Conservation (phyloP, 1,140 invertebrate species). For the Nephotettix cincticeps region DNA sequence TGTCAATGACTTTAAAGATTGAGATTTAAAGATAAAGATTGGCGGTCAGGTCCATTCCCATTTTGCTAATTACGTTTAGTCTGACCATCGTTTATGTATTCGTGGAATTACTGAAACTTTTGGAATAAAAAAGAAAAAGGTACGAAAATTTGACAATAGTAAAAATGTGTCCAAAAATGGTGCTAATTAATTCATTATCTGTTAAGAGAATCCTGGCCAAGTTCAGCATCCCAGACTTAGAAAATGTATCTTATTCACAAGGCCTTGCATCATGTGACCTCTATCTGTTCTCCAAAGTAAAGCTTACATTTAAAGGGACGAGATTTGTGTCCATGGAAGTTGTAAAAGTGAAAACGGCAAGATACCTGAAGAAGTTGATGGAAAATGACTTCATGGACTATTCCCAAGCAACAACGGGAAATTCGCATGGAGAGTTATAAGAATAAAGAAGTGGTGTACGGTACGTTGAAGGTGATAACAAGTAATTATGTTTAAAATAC, state of each 20-base stretch:
- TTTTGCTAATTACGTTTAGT: background rate
- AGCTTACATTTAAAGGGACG: slow-evolving; percentile 39
- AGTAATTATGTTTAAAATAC: slow-evolving; percentile 9
- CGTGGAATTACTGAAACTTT: background rate
- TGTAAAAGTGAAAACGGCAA: slow-evolving; percentile 34
- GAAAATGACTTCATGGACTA: slow-evolving; percentile 36
- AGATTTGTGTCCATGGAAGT: slow-evolving; percentile 33
- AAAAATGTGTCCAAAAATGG: background rate
- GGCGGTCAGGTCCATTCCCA: background rate
- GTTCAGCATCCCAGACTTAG: too few species aligned
- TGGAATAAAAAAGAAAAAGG: background rate
- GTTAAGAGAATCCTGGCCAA: too few species aligned
- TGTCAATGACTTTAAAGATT: too few species aligned
- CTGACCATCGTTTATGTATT: background rate
- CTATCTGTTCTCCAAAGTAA: slow-evolving; percentile 45
- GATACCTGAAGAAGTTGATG: slow-evolving; percentile 30
- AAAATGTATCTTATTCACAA: background rate
- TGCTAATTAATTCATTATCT: background rate
- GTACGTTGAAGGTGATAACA: slow-evolving; percentile 23
- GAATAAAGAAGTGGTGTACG: slow-evolving; percentile 25
- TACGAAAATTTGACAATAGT: background rate
- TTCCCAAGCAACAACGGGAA: slow-evolving; percentile 37
- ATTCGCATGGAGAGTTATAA: slow-evolving; percentile 35
- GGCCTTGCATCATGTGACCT: slow-evolving; percentile 40
- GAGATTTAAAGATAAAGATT: background rate